Base-by-base conservation (phyloP, 2,888 invertebrate species). In the Cephus pygmeus region DNA sequence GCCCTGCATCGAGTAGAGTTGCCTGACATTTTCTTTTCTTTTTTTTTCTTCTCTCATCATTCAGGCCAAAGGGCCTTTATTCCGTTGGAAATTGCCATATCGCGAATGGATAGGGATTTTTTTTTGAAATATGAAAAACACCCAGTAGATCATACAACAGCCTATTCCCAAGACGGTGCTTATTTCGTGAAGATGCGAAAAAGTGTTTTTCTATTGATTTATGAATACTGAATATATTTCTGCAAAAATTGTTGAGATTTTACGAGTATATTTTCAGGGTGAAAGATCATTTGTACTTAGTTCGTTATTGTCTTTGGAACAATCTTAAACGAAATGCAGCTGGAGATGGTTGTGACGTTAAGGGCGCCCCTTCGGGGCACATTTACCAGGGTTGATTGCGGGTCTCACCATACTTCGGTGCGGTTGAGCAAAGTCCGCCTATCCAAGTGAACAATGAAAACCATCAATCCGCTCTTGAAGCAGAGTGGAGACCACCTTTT, bases 381-480 rank as follows among this genome's bases (percentile, higher is more conserved):
- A 56, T 56, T 56, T 56, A 56, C 23, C 9, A 23, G 56, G 56
- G 56, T 56, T 56, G 56, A 56, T 56, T 56, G 56, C 56, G 23
- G 9, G 23, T 56, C 23, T 56, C 56, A 56, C 56, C 56, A 23
- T 56, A 56, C 56, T 9, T 23, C 23, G 56, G 56, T 76, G 79
- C 76, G 78, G 81, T 77, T 77, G 79, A 76, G 81, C 75, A 78
- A 87, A 87, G 84, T 86, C 86, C 85, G 78, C 79, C 83, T 83
- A 85, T 87, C 85, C 83, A 80, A 80, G 80, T 83, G 85, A 87
- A 87, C 87, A 88, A 88, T 87, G 86, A 87, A 87, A 87, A 86
- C 84, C 87, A 88, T 88, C 86, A 85, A 89, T 88, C 86, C 84
- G 80, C 78, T 79, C 85, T 85, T 76, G 82, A 79, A 85, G 85